phyloP scores from a whole-genome alignment of 2,888 invertebrate species.

The Drosophila robusta region DNA sequence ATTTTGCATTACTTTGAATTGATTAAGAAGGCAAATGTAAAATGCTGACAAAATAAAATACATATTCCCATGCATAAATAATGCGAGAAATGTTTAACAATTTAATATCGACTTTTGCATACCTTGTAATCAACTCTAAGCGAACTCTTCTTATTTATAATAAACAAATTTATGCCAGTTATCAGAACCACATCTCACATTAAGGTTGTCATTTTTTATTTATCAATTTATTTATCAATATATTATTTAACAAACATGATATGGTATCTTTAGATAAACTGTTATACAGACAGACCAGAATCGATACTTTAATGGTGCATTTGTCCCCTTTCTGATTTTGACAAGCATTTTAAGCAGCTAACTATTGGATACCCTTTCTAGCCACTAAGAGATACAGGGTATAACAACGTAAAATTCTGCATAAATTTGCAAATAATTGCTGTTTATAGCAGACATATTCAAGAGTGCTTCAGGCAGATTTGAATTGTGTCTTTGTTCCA shows the following conservation, averaged over 20 bases:
- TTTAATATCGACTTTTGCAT: background rate
- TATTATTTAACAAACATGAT: background rate
- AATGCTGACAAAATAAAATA: slow-evolving; percentile 26
- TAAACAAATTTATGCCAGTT: too few species aligned
- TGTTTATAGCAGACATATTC: slow-evolving; percentile 32
- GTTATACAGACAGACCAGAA: too few species aligned
- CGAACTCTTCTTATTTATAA: background rate
- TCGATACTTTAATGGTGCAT: too few species aligned
- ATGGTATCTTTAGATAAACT: background rate
- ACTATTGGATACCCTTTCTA: background rate
- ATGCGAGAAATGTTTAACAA: background rate
- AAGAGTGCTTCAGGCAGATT: background rate
- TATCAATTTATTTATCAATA: background rate
- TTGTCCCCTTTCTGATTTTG: background rate
- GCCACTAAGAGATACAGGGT: slow-evolving; percentile 1
- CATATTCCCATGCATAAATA: slow-evolving; percentile 16
- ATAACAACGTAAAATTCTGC: slow-evolving; percentile 33
- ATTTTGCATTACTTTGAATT: slow-evolving; percentile 6
- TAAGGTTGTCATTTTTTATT: background rate
- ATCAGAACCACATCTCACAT: background rate
- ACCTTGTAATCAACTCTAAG: slow-evolving; percentile 1
- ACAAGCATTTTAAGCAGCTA: background rate
- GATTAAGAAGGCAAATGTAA: background rate
- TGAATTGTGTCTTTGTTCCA: background rate
- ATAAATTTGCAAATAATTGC: slow-evolving; percentile 57